phyloP scores from a whole-genome alignment of 2,888 invertebrate genomes.

The Drosophila fungiperda region DNA sequence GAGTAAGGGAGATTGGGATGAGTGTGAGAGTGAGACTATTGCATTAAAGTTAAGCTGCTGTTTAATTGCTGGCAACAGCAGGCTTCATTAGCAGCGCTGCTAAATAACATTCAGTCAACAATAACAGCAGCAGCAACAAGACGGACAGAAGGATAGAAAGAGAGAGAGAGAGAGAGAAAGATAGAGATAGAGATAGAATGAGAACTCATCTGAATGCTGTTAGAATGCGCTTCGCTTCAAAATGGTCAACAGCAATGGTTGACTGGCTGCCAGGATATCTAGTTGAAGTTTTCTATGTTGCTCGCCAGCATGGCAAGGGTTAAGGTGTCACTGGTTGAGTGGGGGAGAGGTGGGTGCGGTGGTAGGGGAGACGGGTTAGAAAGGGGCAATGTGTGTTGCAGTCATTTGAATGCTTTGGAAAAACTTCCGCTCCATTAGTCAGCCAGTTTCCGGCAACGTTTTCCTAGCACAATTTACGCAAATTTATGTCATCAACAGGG shows the following conservation, averaged over 20 bases:
- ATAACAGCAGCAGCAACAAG: slow-evolving; percentile 23
- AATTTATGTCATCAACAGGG: slow-evolving; percentile 81
- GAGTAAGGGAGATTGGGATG: neutral
- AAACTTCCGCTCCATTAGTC: slow-evolving; percentile 83
- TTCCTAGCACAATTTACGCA: slow-evolving; percentile 82
- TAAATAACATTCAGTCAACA: slow-evolving; percentile 64
- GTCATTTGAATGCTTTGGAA: slow-evolving; percentile 79
- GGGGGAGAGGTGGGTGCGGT: neutral
- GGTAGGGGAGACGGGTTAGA: no score
- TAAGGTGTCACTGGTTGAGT: slow-evolving; percentile 4
- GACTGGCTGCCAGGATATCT: slow-evolving; percentile 17
- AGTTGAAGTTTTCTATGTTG: slow-evolving; percentile 13
- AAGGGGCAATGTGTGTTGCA: slow-evolving; percentile 26
- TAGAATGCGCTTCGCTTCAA: slow-evolving; percentile 60
- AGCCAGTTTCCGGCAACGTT: slow-evolving; percentile 82
- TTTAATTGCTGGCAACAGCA: slow-evolving; percentile 76
- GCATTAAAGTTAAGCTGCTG: slow-evolving; percentile 71
- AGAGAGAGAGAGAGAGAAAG: neutral
- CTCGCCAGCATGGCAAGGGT: slow-evolving; percentile 6
- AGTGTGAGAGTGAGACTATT: slow-evolving; percentile 47
- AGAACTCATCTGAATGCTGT: slow-evolving; percentile 72
- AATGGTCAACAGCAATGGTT: slow-evolving; percentile 51
- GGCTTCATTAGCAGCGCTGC: slow-evolving; percentile 75
- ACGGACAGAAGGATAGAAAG: no score
- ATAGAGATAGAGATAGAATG: neutral